Evolutionary conservation across 2,113 vertebrate genomes (phyloP).

Genomic region (Sapajus apella): DNA sequence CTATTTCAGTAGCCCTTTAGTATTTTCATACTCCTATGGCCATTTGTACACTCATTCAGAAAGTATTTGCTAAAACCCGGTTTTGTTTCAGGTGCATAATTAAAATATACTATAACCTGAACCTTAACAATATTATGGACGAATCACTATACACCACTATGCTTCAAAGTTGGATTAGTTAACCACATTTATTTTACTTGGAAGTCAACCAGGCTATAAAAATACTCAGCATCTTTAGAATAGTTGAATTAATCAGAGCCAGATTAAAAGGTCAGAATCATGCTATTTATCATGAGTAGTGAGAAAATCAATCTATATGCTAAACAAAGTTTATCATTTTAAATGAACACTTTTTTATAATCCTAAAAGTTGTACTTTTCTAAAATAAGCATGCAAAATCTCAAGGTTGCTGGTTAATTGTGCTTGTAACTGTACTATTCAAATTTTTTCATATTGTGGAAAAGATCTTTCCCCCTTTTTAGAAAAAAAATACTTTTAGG

Average conservation of each 20-base stretch:
- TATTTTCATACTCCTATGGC: not conserved
- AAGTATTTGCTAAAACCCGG: not conserved
- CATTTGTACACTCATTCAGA: not conserved
- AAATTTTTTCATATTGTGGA: not conserved
- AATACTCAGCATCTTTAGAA: not conserved
- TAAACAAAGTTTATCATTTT: not conserved
- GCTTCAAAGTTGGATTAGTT: not conserved
- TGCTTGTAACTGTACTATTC: not conserved
- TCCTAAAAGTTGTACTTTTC: not conserved
- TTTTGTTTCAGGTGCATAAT: not conserved
- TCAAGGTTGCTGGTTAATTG: not conserved
- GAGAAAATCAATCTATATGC: not conserved
- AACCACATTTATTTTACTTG: not conserved
- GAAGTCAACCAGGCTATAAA: not conserved
- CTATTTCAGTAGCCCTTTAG: not conserved
- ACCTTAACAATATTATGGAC: not conserved
- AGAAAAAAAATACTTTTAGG: not conserved
- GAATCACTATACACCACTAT: not conserved
- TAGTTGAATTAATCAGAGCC: not conserved
- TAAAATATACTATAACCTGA: not conserved
- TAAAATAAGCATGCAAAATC: not conserved
- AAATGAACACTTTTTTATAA: not conserved
- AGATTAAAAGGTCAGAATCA: not conserved
- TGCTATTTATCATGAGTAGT: not conserved
- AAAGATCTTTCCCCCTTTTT: not conserved